Evolutionary conservation across 1,140 invertebrate species (phyloP), one percentile per base, ranked within the genome.

Genomic region (Caenorhabditis brenneri): DNA sequence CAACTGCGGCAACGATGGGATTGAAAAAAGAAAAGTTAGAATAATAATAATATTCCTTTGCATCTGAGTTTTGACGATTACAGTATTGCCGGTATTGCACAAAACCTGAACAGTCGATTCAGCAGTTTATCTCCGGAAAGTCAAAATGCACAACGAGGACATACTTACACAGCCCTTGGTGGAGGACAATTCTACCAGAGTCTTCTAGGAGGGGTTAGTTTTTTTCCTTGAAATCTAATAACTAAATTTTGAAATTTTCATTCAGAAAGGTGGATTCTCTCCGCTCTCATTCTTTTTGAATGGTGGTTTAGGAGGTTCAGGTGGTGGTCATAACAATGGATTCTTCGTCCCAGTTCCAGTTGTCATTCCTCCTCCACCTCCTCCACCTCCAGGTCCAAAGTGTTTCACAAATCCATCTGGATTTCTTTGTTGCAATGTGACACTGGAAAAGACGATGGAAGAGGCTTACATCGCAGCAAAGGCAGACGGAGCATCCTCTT

Each of bases 311-410:
- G 58, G 58, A 24, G 58, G 58, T 24, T 2, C 39, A 15, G 53
- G 39, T 22, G 36, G 36, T 3, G 74, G 82, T 29, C 22, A 31
- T 39, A 39, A 51, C 19, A 65, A 48, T 79, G 53, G 53, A 22
- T 86, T 81, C 48, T 85, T 85, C 33, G 78, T 85, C 48, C 85
- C 85, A 22, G 85, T 86, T 10, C 85, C 85, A 39, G 86, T 86
- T 24, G 85, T 86, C 29, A 84, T 86, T 80, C 85, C 85, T 6
- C 82, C 85, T 55, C 85, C 85, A 48, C 85, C 85, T 46, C 85
- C 85, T 29, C 85, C 85, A 3, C 85, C 85, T 2, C 85, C 85
- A 2, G 85, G 85, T 87, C 85, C 85, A n/a, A 84, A 85, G n/a
- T 86, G 85, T 60, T 86, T 87, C 78, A 85, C 85, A 16, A 86